phyloP scores from a whole-genome alignment of 1,140 invertebrate species.

The Mamestra configurata region DNA sequence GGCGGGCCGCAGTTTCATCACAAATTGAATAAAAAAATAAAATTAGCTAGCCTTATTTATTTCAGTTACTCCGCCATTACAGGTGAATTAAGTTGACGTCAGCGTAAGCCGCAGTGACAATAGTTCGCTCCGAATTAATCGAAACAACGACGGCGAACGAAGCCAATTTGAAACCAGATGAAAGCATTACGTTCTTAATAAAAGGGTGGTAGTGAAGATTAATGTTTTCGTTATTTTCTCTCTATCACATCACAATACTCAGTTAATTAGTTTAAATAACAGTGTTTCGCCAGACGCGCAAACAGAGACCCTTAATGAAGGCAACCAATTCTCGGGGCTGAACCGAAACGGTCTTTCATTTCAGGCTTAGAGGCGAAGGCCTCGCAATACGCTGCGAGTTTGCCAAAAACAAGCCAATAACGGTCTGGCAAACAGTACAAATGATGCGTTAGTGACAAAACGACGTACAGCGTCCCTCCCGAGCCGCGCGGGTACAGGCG shows the following conservation, averaged over 20 bases:
- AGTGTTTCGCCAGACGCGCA: conserved; percentile 81
- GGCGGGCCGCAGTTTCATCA: conserved; percentile 72
- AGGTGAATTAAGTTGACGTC: conserved; percentile 45
- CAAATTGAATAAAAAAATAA: conserved; percentile 82
- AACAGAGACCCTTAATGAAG: conserved; percentile 85
- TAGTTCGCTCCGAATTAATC: conserved; percentile 31
- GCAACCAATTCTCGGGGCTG: conserved; percentile 77
- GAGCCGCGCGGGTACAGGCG: conserved; percentile 58
- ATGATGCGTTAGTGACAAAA: conserved; percentile 85
- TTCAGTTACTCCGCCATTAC: conserved; percentile 66
- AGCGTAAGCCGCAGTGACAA: conserved; percentile 34
- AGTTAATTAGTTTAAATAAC: conserved; percentile 85
- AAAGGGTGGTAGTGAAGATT: conserved; percentile 59
- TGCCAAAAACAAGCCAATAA: conserved; percentile 87
- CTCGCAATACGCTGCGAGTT: conserved; percentile 79
- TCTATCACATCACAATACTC: conserved; percentile 76
- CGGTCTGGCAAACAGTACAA: conserved; percentile 85
- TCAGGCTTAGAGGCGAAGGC: conserved; percentile 72
- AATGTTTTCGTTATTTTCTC: conserved; percentile 76
- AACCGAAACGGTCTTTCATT: conserved; percentile 83
- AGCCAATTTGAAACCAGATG: conserved; percentile 43
- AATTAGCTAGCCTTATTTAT: conserved; percentile 80
- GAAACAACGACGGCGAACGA: conserved; percentile 21
- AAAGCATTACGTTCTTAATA: conserved; percentile 51
- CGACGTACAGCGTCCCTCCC: conserved; percentile 73